These are phyloP conservation scores for Eira barbara DNA, from an alignment of 2,113 vertebrate species.

Conservation along the genomic window DNA sequence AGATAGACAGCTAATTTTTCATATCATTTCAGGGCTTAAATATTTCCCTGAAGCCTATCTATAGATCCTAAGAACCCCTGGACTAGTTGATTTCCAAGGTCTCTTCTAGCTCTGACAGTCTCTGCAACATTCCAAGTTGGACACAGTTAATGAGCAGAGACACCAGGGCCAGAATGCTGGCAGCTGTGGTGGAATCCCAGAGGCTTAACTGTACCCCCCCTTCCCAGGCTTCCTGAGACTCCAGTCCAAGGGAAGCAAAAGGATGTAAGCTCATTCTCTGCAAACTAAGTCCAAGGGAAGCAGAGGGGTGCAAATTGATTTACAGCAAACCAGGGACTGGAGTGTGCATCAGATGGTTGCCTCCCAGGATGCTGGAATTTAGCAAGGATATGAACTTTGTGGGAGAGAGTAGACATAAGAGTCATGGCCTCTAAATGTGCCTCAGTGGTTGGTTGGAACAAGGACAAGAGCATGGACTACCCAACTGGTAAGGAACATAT, in stretches of 20 bases:
- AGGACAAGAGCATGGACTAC: neutral
- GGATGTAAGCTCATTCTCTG: constrained; percentile 70
- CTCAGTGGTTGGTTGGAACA: neutral
- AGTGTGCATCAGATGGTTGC: constrained; percentile 45
- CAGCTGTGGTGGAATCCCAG: constrained; percentile 74
- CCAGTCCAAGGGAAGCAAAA: constrained; percentile 73
- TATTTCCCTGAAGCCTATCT: neutral
- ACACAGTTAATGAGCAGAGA: constrained; percentile 72
- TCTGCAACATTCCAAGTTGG: constrained; percentile 71
- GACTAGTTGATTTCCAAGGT: constrained; percentile 31
- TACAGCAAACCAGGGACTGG: constrained; percentile 48
- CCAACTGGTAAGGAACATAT: neutral
- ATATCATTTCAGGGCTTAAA: neutral
- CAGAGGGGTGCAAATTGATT: constrained; percentile 68
- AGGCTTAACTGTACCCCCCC: constrained; percentile 76
- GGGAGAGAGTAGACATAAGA: neutral
- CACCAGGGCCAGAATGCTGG: constrained; percentile 63
- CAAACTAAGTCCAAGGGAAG: constrained; percentile 64
- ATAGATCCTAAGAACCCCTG: constrained; percentile 23
- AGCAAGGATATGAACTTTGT: constrained; percentile 46
- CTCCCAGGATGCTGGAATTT: constrained; percentile 61
- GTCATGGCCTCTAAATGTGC: neutral
- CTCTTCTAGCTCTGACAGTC: constrained; percentile 41
- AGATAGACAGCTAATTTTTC: neutral
- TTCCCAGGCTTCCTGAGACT: constrained; percentile 72